phyloP scores from a whole-genome alignment of 2,888 invertebrate species.

The Ophion costatus region DNA sequence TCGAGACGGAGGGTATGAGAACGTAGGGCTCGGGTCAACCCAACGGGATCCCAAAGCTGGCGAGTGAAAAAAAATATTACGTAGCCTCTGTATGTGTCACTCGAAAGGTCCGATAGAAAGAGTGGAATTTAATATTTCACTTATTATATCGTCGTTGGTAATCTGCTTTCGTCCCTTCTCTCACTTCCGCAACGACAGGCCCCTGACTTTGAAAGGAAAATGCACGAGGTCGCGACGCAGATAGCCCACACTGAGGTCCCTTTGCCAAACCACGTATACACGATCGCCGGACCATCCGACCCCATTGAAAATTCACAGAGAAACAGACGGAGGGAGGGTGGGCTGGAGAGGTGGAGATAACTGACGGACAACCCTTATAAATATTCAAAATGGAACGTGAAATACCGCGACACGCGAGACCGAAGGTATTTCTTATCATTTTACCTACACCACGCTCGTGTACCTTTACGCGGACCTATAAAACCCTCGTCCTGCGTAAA shows the following conservation, averaged over 20 bases:
- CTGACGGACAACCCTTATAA: constrained; percentile 81
- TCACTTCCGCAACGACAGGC: constrained; percentile 73
- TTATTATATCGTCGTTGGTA: constrained; percentile 79
- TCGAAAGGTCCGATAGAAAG: neutral
- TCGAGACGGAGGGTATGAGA: constrained; percentile 65
- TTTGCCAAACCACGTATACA: constrained; percentile 40
- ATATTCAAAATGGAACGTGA: constrained; percentile 80
- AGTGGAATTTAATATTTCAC: constrained; percentile 79
- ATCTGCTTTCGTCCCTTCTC: constrained; percentile 71
- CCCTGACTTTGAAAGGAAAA: constrained; percentile 80
- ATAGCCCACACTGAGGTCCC: constrained; percentile 32
- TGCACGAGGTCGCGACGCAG: constrained; percentile 72
- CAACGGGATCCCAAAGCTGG: constrained; percentile 41
- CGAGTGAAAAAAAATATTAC: neutral
- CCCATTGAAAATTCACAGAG: constrained; percentile 20
- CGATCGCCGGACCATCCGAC: constrained; percentile 8
- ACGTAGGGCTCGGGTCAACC: constrained; percentile 56
- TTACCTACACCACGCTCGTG: constrained; percentile 23
- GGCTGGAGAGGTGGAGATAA: constrained; percentile 19
- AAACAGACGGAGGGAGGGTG: constrained; percentile 17
- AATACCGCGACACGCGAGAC: constrained; percentile 81
- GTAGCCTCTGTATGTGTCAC: constrained; percentile 22
- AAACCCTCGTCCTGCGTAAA: constrained; percentile 23
- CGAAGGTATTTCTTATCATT: constrained; percentile 81
- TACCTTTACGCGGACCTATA: constrained; percentile 32